Evolutionary conservation across 2,797 vertebrate genomes (phyloP), one percentile per base, ranked within the genome.

Genomic region (Hippoglossus hippoglossus): DNA sequence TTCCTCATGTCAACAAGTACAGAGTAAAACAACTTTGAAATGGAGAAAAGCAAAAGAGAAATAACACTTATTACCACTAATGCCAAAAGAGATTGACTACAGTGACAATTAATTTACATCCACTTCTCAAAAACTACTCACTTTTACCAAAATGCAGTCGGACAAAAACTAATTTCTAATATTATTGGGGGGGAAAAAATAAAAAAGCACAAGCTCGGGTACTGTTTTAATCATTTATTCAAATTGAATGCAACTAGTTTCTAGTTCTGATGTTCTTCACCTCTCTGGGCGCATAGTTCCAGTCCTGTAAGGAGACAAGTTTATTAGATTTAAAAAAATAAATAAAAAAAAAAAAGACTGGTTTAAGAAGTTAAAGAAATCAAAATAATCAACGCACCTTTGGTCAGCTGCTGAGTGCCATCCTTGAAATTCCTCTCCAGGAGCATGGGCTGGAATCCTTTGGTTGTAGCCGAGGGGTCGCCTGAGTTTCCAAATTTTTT

Each of bases 291-390:
- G 7, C 21, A 41, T 31, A 62, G 19, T 3, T 63, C 62, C 11
- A 51, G 21, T 55, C 79, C 91, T 88, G 74, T 24, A 90, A 84
- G 21, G 89, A 7, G 28, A 83, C 5, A 64, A 13, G 25, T 0
- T 55, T 0, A 28, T 60, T 61, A 82, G 46, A 66, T 19, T 19
- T 2, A 41, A 15, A 15, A 15, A 36, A 7, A n/a, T n/a, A 44
- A n/a, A n/a, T n/a, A n/a, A n/a, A n/a, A n/a, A n/a, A n/a, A 2
- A 0, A 18, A 52, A 22, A 47, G 5, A 54, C 7, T 15, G 3
- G 5, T 0, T 24, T 36, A 46, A 41, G 21, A 61, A 2, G 1
- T 26, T 13, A 18, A 49, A 55, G 10, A 22, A 0, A 31, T 5
- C 12, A 7, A 16, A 54, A 6, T 0, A 36, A 21, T 46, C 16